Evolutionary conservation across 2,888 invertebrate genomes (phyloP), one percentile per base, ranked within the genome.

Genomic region (Heliconius aoede): DNA sequence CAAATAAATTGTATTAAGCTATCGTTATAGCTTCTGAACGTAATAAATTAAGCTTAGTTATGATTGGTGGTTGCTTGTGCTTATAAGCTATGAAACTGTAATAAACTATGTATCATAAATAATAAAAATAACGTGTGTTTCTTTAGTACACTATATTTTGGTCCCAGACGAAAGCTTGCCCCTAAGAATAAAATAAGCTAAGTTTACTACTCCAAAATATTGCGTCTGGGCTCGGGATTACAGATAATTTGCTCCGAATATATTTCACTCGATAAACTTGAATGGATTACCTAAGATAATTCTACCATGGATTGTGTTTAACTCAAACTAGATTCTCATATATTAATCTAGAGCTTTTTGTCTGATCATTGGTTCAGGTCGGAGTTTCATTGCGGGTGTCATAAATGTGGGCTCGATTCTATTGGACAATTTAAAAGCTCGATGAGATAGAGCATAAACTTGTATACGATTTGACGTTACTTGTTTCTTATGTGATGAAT

Each of bases 381-480:
- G 74, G 74, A 64, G 77, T 80, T 80, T 78, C 77, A 80, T 80
- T 75, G 77, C 79, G 73, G 73, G 75, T 67, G 74, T 80, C 79
- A 79, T 81, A 81, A 81, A 81, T 55, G 73, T 77, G 69, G 55
- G 68, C 76, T 80, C 80, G 61, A 77, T 79, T 77, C 79, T 80
- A 80, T 81, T 81, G 81, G 78, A 75, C 80, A 76, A 80, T 81
- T 81, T 81, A 79, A 81, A 81, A 81, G 80, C 80, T 79, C 72
- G 72, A 77, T 80, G 78, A 62, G 76, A 81, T 80, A 77, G 77
- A 71, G 67, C 75, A 80, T 81, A 80, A 81, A 81, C 72, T 77
- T 76, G 75, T 77, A 65, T 71, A 74, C 71, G 62, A 46, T 64
- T 58, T 71, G 58, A 67, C 40, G 73, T 78, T 72, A 78, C 68